Percentiles rank a stretch among this genome's conserved stretches.
phyloP scores from a whole-genome alignment of 2,888 invertebrate species.

The Lacanobia wlatinum region DNA sequence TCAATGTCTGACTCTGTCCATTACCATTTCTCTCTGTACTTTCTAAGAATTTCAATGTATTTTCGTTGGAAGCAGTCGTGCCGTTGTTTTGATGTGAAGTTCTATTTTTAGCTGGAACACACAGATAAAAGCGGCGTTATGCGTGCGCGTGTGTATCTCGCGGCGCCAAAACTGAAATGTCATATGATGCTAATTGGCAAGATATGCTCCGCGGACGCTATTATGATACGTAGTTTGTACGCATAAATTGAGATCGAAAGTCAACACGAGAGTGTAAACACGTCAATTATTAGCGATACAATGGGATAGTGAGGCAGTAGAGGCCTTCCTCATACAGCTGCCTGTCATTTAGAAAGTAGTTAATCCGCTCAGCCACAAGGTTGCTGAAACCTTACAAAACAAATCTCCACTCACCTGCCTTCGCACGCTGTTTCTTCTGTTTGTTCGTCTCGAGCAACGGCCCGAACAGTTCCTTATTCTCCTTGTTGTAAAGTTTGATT shows the following conservation, averaged over 20 bases:
- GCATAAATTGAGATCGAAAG: slow-evolving; percentile 70
- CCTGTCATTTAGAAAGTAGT: slow-evolving; percentile 70
- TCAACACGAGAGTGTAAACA: slow-evolving; percentile 71
- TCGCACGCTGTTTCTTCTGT: slow-evolving; percentile 83
- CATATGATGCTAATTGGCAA: slow-evolving; percentile 87
- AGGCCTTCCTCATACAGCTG: slow-evolving; percentile 17
- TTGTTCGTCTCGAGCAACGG: slow-evolving; percentile 87
- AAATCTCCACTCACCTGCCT: slow-evolving; percentile 79
- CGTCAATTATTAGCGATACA: slow-evolving; percentile 45
- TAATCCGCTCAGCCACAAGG: slow-evolving; percentile 73
- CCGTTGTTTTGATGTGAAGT: slow-evolving; percentile 84
- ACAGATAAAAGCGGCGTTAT: slow-evolving; percentile 76
- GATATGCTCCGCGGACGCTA: slow-evolving; percentile 62
- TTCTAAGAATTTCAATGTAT: slow-evolving; percentile 76
- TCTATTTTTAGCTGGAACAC: slow-evolving; percentile 88
- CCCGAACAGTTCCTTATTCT: slow-evolving; percentile 89
- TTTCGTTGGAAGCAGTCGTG: slow-evolving; percentile 73
- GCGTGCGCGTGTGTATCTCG: slow-evolving; percentile 74
- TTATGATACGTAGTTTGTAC: slow-evolving; percentile 51
- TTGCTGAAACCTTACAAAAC: slow-evolving; percentile 73
- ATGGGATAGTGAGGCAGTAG: slow-evolving; percentile 19
- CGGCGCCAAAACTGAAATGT: slow-evolving; percentile 83
- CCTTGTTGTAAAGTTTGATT: slow-evolving; percentile 86
- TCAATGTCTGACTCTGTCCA: slow-evolving; percentile 51
- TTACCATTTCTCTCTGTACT: slow-evolving; percentile 71